phyloP scores from a whole-genome alignment of 2,888 invertebrate species.

The Spodoptera exigua region DNA sequence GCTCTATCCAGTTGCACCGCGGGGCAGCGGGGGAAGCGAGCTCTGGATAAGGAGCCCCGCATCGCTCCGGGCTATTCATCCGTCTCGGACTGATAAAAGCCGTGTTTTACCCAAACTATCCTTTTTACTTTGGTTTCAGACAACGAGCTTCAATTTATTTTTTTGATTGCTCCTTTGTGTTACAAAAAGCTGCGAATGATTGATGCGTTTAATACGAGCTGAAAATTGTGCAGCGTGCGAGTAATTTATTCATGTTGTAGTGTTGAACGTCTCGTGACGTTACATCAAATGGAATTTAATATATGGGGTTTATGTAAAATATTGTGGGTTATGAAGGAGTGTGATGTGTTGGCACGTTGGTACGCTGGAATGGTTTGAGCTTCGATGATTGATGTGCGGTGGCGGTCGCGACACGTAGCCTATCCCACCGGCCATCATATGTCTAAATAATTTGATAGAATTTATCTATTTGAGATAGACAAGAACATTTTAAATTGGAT shows the following conservation, averaged over 20 bases:
- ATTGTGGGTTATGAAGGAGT: slow-evolving; percentile 44
- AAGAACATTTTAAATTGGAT: no score
- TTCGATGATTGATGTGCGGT: slow-evolving; percentile 55
- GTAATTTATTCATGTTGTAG: slow-evolving; percentile 74
- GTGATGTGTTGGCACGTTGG: slow-evolving; percentile 44
- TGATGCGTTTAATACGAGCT: slow-evolving; percentile 68
- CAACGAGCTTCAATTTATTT: slow-evolving; percentile 69
- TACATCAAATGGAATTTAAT: slow-evolving; percentile 76
- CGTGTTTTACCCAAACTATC: slow-evolving; percentile 68
- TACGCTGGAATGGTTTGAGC: slow-evolving; percentile 40
- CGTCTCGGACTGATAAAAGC: slow-evolving; percentile 73
- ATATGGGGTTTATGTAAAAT: slow-evolving; percentile 72
- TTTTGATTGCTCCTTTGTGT: slow-evolving; percentile 64
- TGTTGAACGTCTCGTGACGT: slow-evolving; percentile 64
- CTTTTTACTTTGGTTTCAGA: slow-evolving; percentile 64
- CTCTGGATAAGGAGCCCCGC: slow-evolving; percentile 61
- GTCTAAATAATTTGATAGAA: slow-evolving; percentile 13
- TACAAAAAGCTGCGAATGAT: slow-evolving; percentile 60
- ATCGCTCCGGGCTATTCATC: slow-evolving; percentile 69
- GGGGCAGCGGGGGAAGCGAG: slow-evolving; percentile 44
- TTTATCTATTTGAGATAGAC: no score
- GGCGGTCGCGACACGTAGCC: slow-evolving; percentile 44
- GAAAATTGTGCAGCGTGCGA: slow-evolving; percentile 66
- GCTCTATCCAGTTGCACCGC: slow-evolving; percentile 62
- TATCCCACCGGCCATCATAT: slow-evolving; percentile 14